phyloP scores from a whole-genome alignment of 2,888 invertebrate species.

The Cephus pygmeus region DNA sequence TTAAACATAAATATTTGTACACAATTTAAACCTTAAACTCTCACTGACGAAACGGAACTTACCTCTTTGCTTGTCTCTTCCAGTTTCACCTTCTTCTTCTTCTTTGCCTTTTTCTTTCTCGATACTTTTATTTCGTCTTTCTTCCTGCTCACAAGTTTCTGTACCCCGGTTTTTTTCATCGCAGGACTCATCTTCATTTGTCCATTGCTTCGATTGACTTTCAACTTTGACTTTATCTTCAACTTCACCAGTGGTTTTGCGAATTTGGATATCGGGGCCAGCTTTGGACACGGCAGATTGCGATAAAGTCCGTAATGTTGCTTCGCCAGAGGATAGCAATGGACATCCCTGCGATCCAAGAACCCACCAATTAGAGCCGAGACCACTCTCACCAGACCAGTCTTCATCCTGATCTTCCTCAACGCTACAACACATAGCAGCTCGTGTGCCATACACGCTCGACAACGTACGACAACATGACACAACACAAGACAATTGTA shows the following conservation, averaged over 20 bases:
- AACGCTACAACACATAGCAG: slow-evolving; percentile 57
- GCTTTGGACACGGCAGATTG: slow-evolving; percentile 49
- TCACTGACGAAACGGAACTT: neutral
- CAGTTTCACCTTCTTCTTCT: slow-evolving; percentile 31
- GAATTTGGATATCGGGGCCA: slow-evolving; percentile 31
- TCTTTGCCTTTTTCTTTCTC: slow-evolving; percentile 7
- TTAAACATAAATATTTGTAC: neutral
- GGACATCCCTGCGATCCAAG: slow-evolving; percentile 58
- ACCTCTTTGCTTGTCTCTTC: slow-evolving; percentile 7
- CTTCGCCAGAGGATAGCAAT: slow-evolving; percentile 42
- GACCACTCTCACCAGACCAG: slow-evolving; percentile 48
- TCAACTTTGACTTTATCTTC: neutral
- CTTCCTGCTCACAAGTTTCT: slow-evolving; percentile 13
- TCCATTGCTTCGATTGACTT: slow-evolving; percentile 1
- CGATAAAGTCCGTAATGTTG: slow-evolving; percentile 50
- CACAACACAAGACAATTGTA: neutral
- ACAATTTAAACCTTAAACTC: neutral
- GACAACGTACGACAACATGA: slow-evolving; percentile 22
- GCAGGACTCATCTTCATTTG: slow-evolving; percentile 20
- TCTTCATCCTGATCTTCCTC: slow-evolving; percentile 50
- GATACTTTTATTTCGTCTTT: slow-evolving; percentile 2
- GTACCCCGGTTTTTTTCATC: slow-evolving; percentile 8
- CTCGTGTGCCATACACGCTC: slow-evolving; percentile 42
- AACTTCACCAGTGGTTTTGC: slow-evolving; percentile 14
- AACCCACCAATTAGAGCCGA: slow-evolving; percentile 59